Percentiles rank a stretch among this genome's conserved stretches.
Conservation (phyloP, 23 tunicate species). For the Corella eumyota region DNA sequence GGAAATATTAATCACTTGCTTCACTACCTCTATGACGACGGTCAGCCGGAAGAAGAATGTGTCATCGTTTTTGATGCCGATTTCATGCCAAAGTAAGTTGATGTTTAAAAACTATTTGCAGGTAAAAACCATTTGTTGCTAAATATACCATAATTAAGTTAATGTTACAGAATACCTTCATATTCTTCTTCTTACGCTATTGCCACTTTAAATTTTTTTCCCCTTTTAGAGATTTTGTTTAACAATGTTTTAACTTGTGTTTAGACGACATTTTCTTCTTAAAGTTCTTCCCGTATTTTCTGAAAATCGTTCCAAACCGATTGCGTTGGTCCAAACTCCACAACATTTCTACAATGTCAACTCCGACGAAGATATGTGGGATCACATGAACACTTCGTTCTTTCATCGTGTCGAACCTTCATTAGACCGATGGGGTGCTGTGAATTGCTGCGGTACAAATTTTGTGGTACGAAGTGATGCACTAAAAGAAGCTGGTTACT, state of each 20-base stretch:
- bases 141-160: too few relatives aligned
- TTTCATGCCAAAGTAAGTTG: conserved; percentile 68
- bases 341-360: conserved; percentile 87
- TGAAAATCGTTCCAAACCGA: conserved; percentile 50
- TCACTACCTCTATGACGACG: conserved; percentile 58
- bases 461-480: conserved; percentile 73
- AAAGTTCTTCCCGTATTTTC: conserved; percentile 75
- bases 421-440: conserved; percentile 77
- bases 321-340: conserved; percentile 79
- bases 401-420: conserved; percentile 71
- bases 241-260: neutral
- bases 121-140: too few relatives aligned
- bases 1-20: conserved; percentile 82
- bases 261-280: conserved; percentile 60
- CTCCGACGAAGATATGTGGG: conserved; percentile 89
- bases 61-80: conserved; percentile 72
- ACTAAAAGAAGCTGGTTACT: conserved; percentile 68
- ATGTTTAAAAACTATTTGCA: neutral
- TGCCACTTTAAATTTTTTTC: neutral
- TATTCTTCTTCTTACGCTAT: neutral
- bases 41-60: conserved; percentile 57
- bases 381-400: conserved; percentile 77
- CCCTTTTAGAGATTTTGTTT: neutral
- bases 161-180: too few relatives aligned
- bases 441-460: conserved; percentile 90